phyloP scores from a whole-genome alignment of 2,888 invertebrate genomes.

The Lepidonotus clava region DNA sequence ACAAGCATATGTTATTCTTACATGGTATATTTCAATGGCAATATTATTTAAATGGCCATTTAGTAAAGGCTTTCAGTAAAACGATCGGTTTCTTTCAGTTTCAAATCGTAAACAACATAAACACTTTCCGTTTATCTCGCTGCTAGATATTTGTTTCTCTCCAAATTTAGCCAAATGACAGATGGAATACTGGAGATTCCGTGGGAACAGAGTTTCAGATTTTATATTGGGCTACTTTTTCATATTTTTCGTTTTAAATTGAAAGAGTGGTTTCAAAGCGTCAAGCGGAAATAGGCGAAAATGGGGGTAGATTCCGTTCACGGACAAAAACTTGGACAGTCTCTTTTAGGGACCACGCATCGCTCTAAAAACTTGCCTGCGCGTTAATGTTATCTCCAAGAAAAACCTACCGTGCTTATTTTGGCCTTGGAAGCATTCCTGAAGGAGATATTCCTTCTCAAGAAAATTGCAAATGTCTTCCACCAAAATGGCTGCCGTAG shows the following conservation, averaged over 20 bases:
- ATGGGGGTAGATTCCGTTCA: slow-evolving; percentile 53
- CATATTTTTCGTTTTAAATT: slow-evolving; percentile 25
- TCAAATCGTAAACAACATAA: slow-evolving; percentile 7
- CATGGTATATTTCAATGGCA: neutral
- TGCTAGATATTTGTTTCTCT: neutral
- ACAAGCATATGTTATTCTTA: no score
- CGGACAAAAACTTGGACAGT: neutral
- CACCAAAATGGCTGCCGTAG: slow-evolving; percentile 59
- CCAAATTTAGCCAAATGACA: neutral
- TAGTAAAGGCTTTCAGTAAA: neutral
- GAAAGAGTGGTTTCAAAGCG: neutral
- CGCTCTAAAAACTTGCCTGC: slow-evolving; percentile 28
- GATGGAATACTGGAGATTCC: neutral
- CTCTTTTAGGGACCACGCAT: neutral
- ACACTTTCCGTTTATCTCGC: neutral
- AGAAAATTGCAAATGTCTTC: slow-evolving; percentile 61
- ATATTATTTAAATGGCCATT: neutral
- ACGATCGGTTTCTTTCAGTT: neutral
- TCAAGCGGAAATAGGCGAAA: slow-evolving; percentile 58
- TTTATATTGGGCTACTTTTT: neutral
- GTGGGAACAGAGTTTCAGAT: neutral
- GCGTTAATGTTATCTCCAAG: neutral
- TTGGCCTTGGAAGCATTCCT: neutral
- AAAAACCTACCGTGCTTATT: slow-evolving; percentile 50
- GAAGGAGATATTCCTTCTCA: slow-evolving; percentile 9